phyloP scores from a whole-genome alignment of 2,797 vertebrate genomes.

The Scleropages formosus region DNA sequence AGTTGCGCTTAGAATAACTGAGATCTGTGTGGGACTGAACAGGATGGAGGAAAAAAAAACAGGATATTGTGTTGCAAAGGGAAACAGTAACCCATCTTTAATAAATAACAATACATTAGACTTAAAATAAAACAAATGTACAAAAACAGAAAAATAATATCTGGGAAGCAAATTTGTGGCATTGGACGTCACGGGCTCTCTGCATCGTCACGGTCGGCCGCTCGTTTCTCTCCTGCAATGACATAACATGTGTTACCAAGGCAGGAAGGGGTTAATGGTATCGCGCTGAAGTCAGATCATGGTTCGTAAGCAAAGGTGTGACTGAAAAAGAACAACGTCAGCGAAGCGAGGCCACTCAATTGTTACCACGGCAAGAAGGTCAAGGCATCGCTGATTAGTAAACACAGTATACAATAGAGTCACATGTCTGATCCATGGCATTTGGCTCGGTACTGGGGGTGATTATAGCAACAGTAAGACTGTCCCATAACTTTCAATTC shows the following conservation, averaged over 20 bases:
- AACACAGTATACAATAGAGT: background rate
- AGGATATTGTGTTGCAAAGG: slow-evolving; percentile 37
- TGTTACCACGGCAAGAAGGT: too few species aligned
- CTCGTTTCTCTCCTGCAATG: slow-evolving; percentile 47
- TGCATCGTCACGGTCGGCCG: slow-evolving; percentile 32
- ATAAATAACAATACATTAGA: slow-evolving; percentile 56
- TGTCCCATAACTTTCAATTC: too few species aligned
- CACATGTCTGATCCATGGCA: too few species aligned
- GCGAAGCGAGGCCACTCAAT: too few species aligned
- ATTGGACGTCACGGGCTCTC: slow-evolving; percentile 32
- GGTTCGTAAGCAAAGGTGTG: too few species aligned
- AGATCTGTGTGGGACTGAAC: background rate
- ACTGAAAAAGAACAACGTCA: too few species aligned
- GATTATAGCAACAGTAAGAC: too few species aligned
- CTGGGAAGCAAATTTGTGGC: slow-evolving; percentile 33
- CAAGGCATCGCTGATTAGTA: background rate
- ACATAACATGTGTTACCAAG: slow-evolving; percentile 35
- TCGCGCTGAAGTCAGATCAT: background rate
- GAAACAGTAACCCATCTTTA: slow-evolving; percentile 48
- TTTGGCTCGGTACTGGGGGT: too few species aligned
- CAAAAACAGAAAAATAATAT: slow-evolving; percentile 35
- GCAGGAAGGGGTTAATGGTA: slow-evolving; percentile 17
- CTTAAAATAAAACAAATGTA: slow-evolving; percentile 43
- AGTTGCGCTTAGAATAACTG: too few species aligned
- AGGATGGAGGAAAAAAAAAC: slow-evolving; percentile 17